Evolutionary conservation across 2,888 invertebrate species (phyloP).

Genomic region (Noctua pronuba): DNA sequence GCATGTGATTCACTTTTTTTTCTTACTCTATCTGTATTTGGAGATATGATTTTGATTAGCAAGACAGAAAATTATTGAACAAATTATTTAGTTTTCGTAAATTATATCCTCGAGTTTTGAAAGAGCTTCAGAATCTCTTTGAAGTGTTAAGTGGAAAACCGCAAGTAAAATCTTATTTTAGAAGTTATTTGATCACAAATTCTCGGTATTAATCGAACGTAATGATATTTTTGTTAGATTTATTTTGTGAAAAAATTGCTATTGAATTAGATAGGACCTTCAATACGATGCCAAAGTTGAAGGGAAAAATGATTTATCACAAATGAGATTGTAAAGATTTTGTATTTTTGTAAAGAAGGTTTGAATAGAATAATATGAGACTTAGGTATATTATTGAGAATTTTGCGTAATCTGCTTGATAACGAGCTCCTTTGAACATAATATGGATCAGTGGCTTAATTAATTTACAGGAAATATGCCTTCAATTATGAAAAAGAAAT

Average conservation of each 20-base stretch:
- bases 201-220: neutral
- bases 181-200: constrained; percentile 18
- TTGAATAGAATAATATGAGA: neutral
- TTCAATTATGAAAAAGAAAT: neutral
- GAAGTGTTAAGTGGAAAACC: neutral
- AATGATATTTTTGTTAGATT: neutral
- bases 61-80: neutral
- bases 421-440: too few species aligned
- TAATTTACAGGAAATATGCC: neutral
- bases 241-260: neutral
- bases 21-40: neutral
- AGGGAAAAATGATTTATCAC: neutral
- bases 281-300: neutral
- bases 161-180: neutral
- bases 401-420: neutral
- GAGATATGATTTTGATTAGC: neutral
- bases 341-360: neutral
- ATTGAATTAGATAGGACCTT: constrained; percentile 2
- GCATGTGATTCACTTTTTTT: neutral
- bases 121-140: neutral
- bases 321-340: neutral
- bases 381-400: neutral
- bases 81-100: neutral
- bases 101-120: neutral
- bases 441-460: neutral